Base-by-base conservation (phyloP, 1,140 invertebrate species). In the Apis florea region DNA sequence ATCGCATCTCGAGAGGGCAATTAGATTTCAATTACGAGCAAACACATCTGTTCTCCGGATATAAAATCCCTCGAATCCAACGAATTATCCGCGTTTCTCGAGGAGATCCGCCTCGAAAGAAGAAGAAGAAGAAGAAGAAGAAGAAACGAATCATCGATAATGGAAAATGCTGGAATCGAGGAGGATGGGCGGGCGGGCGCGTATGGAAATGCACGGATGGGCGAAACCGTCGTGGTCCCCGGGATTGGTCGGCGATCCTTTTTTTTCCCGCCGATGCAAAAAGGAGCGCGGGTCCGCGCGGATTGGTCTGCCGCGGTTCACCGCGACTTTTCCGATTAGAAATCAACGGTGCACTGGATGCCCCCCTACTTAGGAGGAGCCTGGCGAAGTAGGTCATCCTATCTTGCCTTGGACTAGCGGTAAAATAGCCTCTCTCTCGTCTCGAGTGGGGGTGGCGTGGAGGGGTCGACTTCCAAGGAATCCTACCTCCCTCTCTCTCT, bases 361-460 rank as follows among this genome's bases (percentile, higher is more conserved):
- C 92, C 91, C 91, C 91, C 91, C 92, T 92, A 83, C 89, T 90
- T 92, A 93, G 92, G 93, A 93, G 93, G 93, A 93, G 93, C 92
- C 91, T 93, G 90, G 58, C 82, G 85, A 93, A 92, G 91, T 93
- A 92, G 93, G 93, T 93, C 93, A 93, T 92, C 91, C 92, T 91
- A 93, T 92, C 91, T 92, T 91, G 89, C 89, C 89, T 89, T 85
- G 85, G 89, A 86, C 86, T 88, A 89, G 87, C 89, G 89, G 90
- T 89, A 87, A 89, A 90, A 85, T 82, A 87, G 88, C 87, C 89
- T 88, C 87, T 91, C 82, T 83, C 85, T 82, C 74, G 67, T 56
- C 31, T 40, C 54, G 71, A 73, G 89, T 88, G 89, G 90, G 89
- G 88, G 89, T 87, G 82, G 84, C 54, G 72, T 82, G 77, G 89